Evolutionary conservation across 1,140 invertebrate species (phyloP).

Genomic region (Berghia stephanieae): DNA sequence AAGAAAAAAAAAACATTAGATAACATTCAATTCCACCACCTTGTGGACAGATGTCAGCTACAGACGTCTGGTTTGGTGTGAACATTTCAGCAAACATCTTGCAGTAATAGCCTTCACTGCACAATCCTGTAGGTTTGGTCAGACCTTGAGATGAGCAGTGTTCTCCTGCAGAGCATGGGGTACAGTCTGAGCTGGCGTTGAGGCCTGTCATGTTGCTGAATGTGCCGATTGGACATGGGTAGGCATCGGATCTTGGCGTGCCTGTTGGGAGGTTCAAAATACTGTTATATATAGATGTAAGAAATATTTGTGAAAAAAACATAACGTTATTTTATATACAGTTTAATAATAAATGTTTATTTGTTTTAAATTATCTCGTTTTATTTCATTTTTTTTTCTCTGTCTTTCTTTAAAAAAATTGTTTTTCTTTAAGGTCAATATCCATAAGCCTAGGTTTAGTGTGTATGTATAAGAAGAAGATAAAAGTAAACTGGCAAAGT

Average conservation of each 20-base stretch:
- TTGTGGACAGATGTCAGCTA: slow-evolving; percentile 60
- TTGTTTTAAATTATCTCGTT: no score
- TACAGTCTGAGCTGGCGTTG: slow-evolving; percentile 53
- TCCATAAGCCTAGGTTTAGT: no score
- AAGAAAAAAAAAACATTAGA: background rate
- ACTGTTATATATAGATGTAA: background rate
- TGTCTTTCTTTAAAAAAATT: no score
- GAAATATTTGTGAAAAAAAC: background rate
- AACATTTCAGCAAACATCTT: slow-evolving; percentile 45
- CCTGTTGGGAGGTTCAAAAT: slow-evolving; percentile 34
- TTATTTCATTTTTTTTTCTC: no score
- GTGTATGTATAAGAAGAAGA: no score
- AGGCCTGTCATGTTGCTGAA: slow-evolving; percentile 57
- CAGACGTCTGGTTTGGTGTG: slow-evolving; percentile 53
- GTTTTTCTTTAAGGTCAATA: no score
- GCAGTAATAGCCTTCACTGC: slow-evolving; percentile 58
- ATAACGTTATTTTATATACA: no score
- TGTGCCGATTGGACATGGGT: slow-evolving; percentile 55
- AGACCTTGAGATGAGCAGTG: slow-evolving; percentile 55
- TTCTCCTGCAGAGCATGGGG: slow-evolving; percentile 49
- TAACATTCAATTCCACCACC: no score
- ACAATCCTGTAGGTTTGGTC: slow-evolving; percentile 49
- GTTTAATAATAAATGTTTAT: no score
- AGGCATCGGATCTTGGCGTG: slow-evolving; percentile 43
- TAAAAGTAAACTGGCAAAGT: no score